A percentile compares a stretch with the other conserved stretches of the same genome.
Evolutionary conservation across 2,888 invertebrate species (phyloP).

Genomic region (Sipha maydis): DNA sequence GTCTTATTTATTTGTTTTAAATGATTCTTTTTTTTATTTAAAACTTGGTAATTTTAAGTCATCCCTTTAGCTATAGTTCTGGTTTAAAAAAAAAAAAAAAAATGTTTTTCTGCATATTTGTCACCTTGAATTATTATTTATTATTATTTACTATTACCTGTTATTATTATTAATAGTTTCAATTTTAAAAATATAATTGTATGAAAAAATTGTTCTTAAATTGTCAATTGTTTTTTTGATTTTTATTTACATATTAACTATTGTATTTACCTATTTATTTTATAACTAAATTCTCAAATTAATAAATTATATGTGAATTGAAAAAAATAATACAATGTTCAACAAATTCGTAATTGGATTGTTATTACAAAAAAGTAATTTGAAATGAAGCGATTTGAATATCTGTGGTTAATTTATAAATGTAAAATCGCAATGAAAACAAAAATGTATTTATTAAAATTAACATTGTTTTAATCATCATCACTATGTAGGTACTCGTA

Average conservation of each 20-base stretch:
- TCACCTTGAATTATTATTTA: conserved; percentile 28
- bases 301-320: background rate
- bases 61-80: background rate
- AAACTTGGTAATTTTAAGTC: conserved; percentile 41
- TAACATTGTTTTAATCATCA: too few relatives aligned
- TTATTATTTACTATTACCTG: conserved; percentile 19
- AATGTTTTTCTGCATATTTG: conserved; percentile 27
- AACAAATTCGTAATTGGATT: too few relatives aligned
- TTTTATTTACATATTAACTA: background rate
- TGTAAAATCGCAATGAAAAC: too few relatives aligned
- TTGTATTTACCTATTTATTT: too few relatives aligned
- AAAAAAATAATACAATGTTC: background rate
- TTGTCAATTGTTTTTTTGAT: background rate
- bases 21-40: conserved; percentile 2
- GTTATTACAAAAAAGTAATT: too few relatives aligned
- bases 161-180: conserved; percentile 13
- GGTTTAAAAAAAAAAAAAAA: too few relatives aligned
- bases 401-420: too few relatives aligned
- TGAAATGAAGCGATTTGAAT: too few relatives aligned
- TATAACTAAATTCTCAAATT: background rate
- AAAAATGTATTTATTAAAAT: too few relatives aligned
- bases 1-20: conserved; percentile 44
- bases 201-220: background rate
- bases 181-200: background rate
- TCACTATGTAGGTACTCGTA: too few relatives aligned